phyloP scores from a whole-genome alignment of 2,888 invertebrate genomes.

The Hypomecis punctinalis region DNA sequence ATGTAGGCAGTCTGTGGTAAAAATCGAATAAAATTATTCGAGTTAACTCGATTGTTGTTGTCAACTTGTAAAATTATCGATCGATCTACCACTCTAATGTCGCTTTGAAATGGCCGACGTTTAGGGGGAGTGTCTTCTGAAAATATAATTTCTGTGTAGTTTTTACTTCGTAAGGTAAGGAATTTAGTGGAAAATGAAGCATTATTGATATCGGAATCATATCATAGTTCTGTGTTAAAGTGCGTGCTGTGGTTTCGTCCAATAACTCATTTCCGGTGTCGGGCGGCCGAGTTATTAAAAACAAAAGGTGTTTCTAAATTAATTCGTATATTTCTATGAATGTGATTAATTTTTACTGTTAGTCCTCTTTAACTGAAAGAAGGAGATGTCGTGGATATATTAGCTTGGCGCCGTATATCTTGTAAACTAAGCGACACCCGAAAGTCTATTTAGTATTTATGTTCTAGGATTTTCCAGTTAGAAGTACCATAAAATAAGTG shows the following conservation, averaged over 20 bases:
- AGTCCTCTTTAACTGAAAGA: slow-evolving; percentile 8
- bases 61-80: slow-evolving; percentile 13
- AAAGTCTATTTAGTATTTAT: slow-evolving; percentile 1
- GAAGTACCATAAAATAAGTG: slow-evolving; percentile 10
- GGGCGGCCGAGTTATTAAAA: slow-evolving; percentile 79
- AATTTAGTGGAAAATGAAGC: slow-evolving; percentile 40
- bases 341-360: slow-evolving; percentile 24
- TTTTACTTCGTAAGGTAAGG: slow-evolving; percentile 68
- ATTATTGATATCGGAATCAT: slow-evolving; percentile 12
- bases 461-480: slow-evolving; percentile 21
- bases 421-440: not conserved
- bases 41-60: slow-evolving; percentile 31
- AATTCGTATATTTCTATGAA: slow-evolving; percentile 50
- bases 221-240: slow-evolving; percentile 3
- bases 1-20: slow-evolving; percentile 4
- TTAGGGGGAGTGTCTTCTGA: slow-evolving; percentile 82
- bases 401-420: not conserved
- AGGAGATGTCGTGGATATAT: not conserved
- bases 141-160: slow-evolving; percentile 69
- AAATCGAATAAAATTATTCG: slow-evolving; percentile 30
- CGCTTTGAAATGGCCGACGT: slow-evolving; percentile 84
- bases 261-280: slow-evolving; percentile 70
- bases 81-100: slow-evolving; percentile 59
- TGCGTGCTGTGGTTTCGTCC: slow-evolving; percentile 22
- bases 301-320: slow-evolving; percentile 72